These are phyloP conservation scores for Clamator glandarius DNA, from an alignment of 2,797 vertebrate species.

Conservation along the genomic window DNA sequence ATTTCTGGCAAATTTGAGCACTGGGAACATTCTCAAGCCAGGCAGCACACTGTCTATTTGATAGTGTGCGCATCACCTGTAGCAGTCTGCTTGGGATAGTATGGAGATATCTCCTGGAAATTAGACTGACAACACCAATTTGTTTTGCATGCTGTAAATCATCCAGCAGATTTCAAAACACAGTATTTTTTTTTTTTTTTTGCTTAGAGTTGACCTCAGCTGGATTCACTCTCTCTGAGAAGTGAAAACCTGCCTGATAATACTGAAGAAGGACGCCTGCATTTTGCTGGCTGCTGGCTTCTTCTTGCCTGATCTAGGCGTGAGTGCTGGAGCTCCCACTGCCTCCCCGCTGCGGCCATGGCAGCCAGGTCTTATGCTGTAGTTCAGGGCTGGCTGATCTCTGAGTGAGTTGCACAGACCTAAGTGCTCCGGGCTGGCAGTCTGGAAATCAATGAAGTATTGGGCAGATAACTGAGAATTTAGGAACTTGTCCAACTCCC, in stretches of 20 bases:
- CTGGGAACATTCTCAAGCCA: neutral
- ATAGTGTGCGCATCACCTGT: neutral
- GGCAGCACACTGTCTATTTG: neutral
- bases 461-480: neutral
- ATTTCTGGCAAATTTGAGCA: neutral
- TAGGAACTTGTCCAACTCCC: neutral
- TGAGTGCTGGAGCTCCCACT: accelerated
- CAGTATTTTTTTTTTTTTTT: neutral
- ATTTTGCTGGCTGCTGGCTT: neutral
- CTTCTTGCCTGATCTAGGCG: neutral
- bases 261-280: neutral
- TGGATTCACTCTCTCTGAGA: neutral
- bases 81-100: neutral
- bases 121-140: neutral
- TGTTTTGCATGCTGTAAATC: neutral
- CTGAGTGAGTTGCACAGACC: accelerated
- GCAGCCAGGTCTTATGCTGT: neutral
- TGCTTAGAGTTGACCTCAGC: neutral
- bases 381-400: neutral
- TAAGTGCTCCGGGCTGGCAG: neutral
- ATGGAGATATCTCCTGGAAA: neutral
- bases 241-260: neutral
- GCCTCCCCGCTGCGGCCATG: accelerated
- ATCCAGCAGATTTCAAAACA: neutral
- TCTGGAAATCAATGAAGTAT: neutral